Evolutionary conservation across 2,888 invertebrate genomes (phyloP).

Genomic region (Euproctis similis): DNA sequence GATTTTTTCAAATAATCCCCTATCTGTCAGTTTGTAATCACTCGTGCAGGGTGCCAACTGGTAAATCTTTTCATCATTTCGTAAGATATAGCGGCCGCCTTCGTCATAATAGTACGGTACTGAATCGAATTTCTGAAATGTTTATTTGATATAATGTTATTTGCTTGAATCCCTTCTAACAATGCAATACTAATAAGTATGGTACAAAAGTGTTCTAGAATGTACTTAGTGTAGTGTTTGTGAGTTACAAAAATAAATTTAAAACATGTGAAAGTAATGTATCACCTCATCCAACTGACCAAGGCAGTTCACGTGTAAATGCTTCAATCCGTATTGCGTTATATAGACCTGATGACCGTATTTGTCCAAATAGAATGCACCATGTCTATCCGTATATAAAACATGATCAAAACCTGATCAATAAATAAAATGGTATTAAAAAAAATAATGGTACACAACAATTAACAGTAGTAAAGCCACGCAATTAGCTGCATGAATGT

Average conservation of each 20-base stretch:
- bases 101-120: slow-evolving; percentile 40
- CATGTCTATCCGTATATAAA: slow-evolving; percentile 34
- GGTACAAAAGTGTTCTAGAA: too few species aligned
- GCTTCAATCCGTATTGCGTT: slow-evolving; percentile 33
- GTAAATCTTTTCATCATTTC: slow-evolving; percentile 36
- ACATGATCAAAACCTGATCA: slow-evolving; percentile 38
- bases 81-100: slow-evolving; percentile 38
- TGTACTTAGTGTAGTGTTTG: too few species aligned
- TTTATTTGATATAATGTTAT: too few species aligned
- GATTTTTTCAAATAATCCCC: slow-evolving; percentile 23
- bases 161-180: too few species aligned
- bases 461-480: too few species aligned
- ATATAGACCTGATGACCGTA: slow-evolving; percentile 50
- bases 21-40: slow-evolving; percentile 32
- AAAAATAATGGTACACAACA: too few species aligned
- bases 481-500: too few species aligned
- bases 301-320: slow-evolving; percentile 38
- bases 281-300: slow-evolving; percentile 37
- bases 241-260: too few species aligned
- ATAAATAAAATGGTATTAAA: too few species aligned
- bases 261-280: too few species aligned
- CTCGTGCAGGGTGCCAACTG: slow-evolving; percentile 45
- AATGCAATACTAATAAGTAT: too few species aligned
- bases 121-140: slow-evolving; percentile 27
- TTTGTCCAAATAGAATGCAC: slow-evolving; percentile 45